These are phyloP conservation scores for Batillaria attramentaria DNA, from an alignment of 1,140 invertebrate genomes.

Conservation along the genomic window DNA sequence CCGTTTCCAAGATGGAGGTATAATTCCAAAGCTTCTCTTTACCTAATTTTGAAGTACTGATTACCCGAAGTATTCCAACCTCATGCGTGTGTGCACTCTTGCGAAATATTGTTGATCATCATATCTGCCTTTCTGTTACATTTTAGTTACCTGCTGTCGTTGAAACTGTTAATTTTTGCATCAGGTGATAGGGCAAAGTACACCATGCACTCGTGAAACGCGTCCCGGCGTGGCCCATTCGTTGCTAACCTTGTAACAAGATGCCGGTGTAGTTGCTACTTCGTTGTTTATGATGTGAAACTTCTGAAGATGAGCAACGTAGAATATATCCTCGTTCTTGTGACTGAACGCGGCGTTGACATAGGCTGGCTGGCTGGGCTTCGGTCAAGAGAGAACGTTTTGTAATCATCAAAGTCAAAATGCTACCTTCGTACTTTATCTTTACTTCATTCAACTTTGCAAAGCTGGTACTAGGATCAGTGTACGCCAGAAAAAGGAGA, in stretches of 20 bases:
- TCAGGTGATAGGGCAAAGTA: slow-evolving; percentile 9
- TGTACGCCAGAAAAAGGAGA: background rate
- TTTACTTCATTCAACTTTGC: no score
- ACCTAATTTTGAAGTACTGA: background rate
- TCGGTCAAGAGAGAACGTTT: no score
- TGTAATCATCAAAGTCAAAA: no score
- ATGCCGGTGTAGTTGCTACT: no score
- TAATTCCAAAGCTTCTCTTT: background rate
- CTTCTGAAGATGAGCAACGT: no score
- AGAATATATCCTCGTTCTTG: no score
- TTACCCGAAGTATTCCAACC: background rate
- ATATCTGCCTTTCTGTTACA: background rate
- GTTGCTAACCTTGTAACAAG: no score
- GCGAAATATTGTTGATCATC: background rate
- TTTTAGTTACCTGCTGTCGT: background rate
- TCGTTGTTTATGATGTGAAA: no score
- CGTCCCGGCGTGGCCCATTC: no score
- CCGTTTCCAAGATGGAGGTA: slow-evolving; percentile 12
- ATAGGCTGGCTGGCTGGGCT: no score
- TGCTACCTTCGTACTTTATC: no score
- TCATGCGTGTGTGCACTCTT: background rate
- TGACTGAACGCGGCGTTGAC: no score
- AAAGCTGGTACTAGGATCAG: background rate
- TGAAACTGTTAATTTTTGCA: background rate
- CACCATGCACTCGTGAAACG: background rate